phyloP scores from a whole-genome alignment of 2,888 invertebrate genomes.

The Cephus spinipes region DNA sequence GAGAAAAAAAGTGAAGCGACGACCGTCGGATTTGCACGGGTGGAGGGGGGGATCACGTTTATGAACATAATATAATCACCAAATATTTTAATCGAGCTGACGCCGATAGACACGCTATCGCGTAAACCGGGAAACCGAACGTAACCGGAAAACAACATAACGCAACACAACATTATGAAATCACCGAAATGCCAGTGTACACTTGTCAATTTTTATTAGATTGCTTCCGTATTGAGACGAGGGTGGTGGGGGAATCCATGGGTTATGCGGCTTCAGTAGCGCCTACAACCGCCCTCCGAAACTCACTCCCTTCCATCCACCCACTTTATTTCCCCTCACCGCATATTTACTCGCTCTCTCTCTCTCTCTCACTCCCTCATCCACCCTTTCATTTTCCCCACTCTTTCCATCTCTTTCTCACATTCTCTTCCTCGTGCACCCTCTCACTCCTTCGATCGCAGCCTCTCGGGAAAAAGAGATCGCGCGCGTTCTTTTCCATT shows the following conservation, averaged over 20 bases:
- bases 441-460: constrained; percentile 9
- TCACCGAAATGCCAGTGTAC: no score
- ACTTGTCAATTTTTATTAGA: no score
- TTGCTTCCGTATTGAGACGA: no score
- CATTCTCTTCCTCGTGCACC: constrained; percentile 13
- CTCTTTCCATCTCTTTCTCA: constrained; percentile 14
- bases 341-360: constrained; percentile 24
- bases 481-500: no score
- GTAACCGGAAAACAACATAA: not conserved
- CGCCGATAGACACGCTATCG: not conserved
- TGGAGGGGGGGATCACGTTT: not conserved
- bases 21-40: no score
- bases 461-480: no score
- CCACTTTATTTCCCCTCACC: constrained; percentile 1
- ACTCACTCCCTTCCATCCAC: constrained; percentile 38
- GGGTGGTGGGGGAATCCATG: no score
- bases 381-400: no score
- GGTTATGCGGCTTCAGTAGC: no score
- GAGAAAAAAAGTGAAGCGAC: no score
- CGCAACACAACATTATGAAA: no score
- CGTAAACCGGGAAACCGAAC: not conserved
- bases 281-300: constrained; percentile 8
- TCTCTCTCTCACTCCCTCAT: constrained; percentile 14
- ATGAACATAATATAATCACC: not conserved
- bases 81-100: not conserved